These are phyloP conservation scores for Oreochromis aureus DNA, from an alignment of 2,113 vertebrate species.

Conservation along the genomic window DNA sequence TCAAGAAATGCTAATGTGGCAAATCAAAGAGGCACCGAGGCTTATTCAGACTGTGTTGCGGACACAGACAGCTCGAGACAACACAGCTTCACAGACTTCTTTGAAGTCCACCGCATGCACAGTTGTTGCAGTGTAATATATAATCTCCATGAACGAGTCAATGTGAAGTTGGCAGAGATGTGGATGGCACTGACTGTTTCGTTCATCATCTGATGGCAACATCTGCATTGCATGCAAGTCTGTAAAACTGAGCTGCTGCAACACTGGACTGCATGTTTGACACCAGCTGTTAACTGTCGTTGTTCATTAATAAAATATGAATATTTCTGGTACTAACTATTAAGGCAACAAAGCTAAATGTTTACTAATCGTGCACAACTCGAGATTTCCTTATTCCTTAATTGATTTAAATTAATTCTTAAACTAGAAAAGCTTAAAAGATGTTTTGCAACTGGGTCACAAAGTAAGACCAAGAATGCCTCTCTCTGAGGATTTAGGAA, in stretches of 20 bases:
- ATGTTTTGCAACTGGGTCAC: not conserved
- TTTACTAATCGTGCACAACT: accelerated
- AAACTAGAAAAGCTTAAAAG: not conserved
- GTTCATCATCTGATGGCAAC: not conserved
- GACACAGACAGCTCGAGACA: not conserved
- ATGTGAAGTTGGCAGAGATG: not conserved
- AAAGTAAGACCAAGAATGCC: accelerated
- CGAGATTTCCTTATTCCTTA: accelerated
- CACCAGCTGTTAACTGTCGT: not conserved
- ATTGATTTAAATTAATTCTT: not conserved
- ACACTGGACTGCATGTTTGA: accelerated
- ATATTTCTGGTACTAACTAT: not conserved
- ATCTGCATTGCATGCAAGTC: not conserved
- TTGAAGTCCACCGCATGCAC: not conserved
- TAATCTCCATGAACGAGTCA: not conserved
- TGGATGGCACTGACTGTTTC: not conserved
- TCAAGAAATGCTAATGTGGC: not conserved
- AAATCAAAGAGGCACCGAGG: not conserved
- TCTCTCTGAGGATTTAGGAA: not conserved
- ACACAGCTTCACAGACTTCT: not conserved
- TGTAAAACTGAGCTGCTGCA: not conserved
- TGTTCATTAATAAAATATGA: not conserved
- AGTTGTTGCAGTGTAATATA: not conserved
- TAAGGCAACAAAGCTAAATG: not conserved
- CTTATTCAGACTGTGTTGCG: not conserved